A percentile compares a stretch with the other conserved stretches of the same genome.
These are phyloP conservation scores for Oxytorus armatus DNA, from an alignment of 2,888 invertebrate species.

Conservation along the genomic window DNA sequence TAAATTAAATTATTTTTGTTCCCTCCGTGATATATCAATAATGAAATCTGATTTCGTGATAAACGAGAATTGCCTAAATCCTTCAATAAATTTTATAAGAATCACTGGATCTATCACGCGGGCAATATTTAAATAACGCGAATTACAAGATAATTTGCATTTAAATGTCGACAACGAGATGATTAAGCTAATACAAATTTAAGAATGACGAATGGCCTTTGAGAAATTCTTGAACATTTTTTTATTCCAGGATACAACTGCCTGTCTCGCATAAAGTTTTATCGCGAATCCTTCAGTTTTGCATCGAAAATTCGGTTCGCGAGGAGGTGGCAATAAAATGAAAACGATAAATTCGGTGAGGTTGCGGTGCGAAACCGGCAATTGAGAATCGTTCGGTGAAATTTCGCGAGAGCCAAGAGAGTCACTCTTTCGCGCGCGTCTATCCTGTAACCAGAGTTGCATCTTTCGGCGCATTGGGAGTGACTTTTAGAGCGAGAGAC, in stretches of 20 bases:
- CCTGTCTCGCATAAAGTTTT: neutral
- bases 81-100: too few species aligned
- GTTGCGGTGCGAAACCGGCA: constrained; percentile 62
- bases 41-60: constrained; percentile 44
- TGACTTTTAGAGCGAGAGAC: constrained; percentile 53
- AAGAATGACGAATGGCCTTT: neutral
- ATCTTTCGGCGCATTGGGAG: constrained; percentile 46
- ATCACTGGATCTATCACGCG: too few species aligned
- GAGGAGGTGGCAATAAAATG: constrained; percentile 46
- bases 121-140: constrained; percentile 9
- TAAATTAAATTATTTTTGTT: constrained; percentile 32
- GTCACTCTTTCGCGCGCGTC: constrained; percentile 39
- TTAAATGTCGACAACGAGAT: constrained; percentile 4
- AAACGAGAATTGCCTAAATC: neutral
- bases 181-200: constrained; percentile 5
- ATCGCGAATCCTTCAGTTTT: too few species aligned
- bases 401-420: constrained; percentile 22
- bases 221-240: too few species aligned
- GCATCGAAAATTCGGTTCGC: constrained; percentile 35
- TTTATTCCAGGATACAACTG: constrained; percentile 4
- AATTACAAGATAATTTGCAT: constrained; percentile 26
- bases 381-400: constrained; percentile 44
- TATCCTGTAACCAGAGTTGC: constrained; percentile 28
- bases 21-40: constrained; percentile 25
- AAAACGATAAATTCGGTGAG: constrained; percentile 46